phyloP scores from a whole-genome alignment of 2,113 vertebrate species.

The Vimba vimba region DNA sequence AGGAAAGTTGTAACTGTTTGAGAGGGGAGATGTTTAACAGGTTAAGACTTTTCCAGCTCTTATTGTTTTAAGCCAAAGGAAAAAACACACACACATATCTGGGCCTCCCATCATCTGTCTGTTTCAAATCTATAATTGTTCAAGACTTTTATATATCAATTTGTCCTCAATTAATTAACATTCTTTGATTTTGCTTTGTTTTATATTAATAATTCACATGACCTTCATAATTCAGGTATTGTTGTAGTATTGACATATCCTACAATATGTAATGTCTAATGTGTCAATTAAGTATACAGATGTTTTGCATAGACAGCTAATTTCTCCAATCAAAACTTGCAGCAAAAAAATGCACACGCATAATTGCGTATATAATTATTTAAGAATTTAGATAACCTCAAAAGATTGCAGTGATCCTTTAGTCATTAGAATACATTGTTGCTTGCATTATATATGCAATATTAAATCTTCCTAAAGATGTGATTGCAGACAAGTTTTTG shows the following conservation, averaged over 20 bases:
- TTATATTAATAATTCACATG: neutral
- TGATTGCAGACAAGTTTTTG: constrained; percentile 56
- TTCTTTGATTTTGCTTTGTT: neutral
- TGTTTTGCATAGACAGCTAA: neutral
- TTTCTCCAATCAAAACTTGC: neutral
- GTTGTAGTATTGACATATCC: neutral
- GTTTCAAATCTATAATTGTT: constrained; percentile 46
- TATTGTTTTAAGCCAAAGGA: constrained; percentile 31
- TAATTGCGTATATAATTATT: constrained; percentile 16
- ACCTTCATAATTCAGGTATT: neutral
- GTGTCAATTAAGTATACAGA: neutral
- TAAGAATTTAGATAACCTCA: constrained; percentile 8
- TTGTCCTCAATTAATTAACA: neutral
- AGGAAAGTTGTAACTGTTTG: constrained; percentile 78
- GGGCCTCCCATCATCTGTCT: constrained; percentile 9
- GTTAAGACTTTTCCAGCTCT: constrained; percentile 63
- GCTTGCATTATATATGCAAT: constrained; percentile 30
- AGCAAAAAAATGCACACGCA: neutral
- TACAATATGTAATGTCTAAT: neutral
- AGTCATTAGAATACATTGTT: constrained; percentile 10
- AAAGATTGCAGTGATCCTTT: neutral
- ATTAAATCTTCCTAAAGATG: constrained; percentile 36
- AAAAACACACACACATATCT: neutral
- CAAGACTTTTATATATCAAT: neutral
- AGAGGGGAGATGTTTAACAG: constrained; percentile 73